Evolutionary conservation across 1,140 invertebrate genomes (phyloP).

Genomic region (Tetranychus urticae): DNA sequence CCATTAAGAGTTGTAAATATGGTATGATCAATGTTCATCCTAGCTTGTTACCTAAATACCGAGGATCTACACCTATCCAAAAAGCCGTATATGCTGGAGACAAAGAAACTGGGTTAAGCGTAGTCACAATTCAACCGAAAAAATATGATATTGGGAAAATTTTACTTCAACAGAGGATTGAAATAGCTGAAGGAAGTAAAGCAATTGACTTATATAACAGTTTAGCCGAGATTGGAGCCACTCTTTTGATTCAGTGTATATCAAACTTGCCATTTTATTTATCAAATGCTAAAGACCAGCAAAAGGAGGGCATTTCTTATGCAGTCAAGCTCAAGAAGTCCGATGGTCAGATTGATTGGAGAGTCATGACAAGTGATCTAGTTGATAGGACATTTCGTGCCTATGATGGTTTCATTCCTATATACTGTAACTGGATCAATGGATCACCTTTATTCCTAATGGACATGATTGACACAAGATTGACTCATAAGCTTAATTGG

Average conservation of each 20-base stretch:
- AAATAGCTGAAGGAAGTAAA: conserved; percentile 33
- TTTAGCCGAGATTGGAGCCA: conserved; percentile 39
- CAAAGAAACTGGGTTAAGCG: conserved; percentile 48
- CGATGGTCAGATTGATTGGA: conserved; percentile 13
- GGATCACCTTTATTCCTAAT: background rate
- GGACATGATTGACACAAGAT: conserved; percentile 5
- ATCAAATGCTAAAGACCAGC: conserved; percentile 31
- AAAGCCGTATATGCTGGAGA: conserved; percentile 65
- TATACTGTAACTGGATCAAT: conserved; percentile 9
- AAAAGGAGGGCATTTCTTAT: conserved; percentile 16
- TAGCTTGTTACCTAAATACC: conserved; percentile 68
- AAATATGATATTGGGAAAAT: conserved; percentile 65
- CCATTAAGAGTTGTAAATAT: conserved; percentile 28
- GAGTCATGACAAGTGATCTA: conserved; percentile 4
- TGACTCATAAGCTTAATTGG: background rate
- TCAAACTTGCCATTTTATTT: conserved; percentile 32
- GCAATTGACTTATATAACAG: conserved; percentile 36
- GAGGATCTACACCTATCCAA: conserved; percentile 66
- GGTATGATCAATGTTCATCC: conserved; percentile 79
- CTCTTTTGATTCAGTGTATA: conserved; percentile 32
- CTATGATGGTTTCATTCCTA: conserved; percentile 13
- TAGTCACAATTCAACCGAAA: conserved; percentile 49
- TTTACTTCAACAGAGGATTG: conserved; percentile 34
- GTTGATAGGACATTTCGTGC: conserved; percentile 15
- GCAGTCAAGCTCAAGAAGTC: conserved; percentile 14